Evolutionary conservation across 1,140 invertebrate species (phyloP).

Genomic region (Drosophila trapezifrons): DNA sequence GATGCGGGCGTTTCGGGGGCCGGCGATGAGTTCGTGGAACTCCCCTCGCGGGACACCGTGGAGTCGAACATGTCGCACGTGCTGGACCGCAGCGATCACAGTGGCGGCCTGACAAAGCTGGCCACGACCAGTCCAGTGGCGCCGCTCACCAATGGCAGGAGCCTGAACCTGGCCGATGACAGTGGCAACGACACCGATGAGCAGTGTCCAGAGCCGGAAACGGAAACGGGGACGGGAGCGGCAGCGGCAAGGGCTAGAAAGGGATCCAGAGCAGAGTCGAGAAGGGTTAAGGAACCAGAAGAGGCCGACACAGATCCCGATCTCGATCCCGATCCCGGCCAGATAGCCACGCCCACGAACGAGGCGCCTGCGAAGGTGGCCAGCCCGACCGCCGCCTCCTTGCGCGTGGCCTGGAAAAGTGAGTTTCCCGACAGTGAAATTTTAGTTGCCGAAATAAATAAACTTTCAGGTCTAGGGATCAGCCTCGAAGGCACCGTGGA

Average conservation of each 20-base stretch:
- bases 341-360: slow-evolving; percentile 58
- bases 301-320: slow-evolving; percentile 9
- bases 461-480: slow-evolving; percentile 94
- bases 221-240: slow-evolving; percentile 16
- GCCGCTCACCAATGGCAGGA: slow-evolving; percentile 41
- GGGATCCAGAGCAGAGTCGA: slow-evolving; percentile 10
- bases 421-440: slow-evolving; percentile 90
- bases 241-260: slow-evolving; percentile 15
- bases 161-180: slow-evolving; percentile 48
- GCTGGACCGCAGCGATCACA: slow-evolving; percentile 82
- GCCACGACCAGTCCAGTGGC: slow-evolving; percentile 32
- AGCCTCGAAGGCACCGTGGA: slow-evolving; percentile 96
- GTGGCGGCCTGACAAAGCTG: slow-evolving; percentile 49
- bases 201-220: slow-evolving; percentile 69
- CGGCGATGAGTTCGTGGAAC: slow-evolving; percentile 85
- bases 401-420: slow-evolving; percentile 87
- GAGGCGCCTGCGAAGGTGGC: slow-evolving; percentile 45
- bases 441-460: slow-evolving; percentile 92
- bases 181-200: slow-evolving; percentile 77
- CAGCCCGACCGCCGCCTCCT: slow-evolving; percentile 72
- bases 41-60: slow-evolving; percentile 87
- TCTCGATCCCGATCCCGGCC: slow-evolving; percentile 9
- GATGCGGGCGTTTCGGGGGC: slow-evolving; percentile 80
- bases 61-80: slow-evolving; percentile 86
- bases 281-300: slow-evolving; percentile 3